Conservation (phyloP, 2,113 vertebrate genomes). For the Cryptotis parvus region DNA sequence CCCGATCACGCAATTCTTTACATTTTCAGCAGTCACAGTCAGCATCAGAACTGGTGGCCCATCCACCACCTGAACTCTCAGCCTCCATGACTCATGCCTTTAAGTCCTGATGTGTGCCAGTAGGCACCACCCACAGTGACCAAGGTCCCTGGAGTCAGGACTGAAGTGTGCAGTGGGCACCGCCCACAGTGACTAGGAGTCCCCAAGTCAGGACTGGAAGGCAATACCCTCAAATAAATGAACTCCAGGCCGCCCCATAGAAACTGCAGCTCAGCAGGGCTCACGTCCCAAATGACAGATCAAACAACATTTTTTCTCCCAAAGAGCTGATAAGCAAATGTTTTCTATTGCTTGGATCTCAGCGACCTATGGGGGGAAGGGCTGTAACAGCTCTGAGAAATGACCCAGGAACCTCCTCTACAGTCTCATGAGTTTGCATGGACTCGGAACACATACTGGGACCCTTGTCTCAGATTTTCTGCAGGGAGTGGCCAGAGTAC, state of each 20-base stretch:
- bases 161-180: no score
- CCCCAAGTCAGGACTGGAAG: no score
- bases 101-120: no score
- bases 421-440: not conserved
- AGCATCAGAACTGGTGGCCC: not conserved
- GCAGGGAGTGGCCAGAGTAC: not conserved
- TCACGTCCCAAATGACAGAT: constrained; percentile 50
- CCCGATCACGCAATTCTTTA: no score
- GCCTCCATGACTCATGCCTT: not conserved
- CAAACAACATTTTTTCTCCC: not conserved
- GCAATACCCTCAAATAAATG: not conserved
- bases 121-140: no score
- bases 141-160: no score
- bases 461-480: not conserved
- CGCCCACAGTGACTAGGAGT: no score
- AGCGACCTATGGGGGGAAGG: not conserved
- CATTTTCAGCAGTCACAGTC: constrained; percentile 1
- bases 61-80: not conserved
- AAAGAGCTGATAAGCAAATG: constrained; percentile 54
- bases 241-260: not conserved
- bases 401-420: no score
- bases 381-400: not conserved
- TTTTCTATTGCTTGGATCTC: constrained; percentile 5
- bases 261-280: constrained; percentile 24
- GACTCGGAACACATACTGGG: not conserved